These are phyloP conservation scores for Lucinisca nassula DNA, from an alignment of 2,888 invertebrate genomes.

Conservation along the genomic window DNA sequence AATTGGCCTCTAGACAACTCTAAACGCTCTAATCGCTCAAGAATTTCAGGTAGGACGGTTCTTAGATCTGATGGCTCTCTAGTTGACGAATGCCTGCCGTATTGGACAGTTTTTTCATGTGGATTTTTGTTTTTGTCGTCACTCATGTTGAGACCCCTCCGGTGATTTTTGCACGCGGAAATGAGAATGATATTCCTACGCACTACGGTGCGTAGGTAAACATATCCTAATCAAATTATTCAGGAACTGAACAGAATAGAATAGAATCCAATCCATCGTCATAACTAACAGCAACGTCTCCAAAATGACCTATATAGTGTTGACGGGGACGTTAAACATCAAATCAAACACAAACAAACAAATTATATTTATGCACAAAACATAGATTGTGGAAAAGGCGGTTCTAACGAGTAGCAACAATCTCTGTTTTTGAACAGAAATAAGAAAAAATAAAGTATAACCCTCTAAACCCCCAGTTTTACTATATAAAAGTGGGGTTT, in stretches of 20 bases:
- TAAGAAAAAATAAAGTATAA: too few relatives aligned
- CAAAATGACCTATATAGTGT: too few relatives aligned
- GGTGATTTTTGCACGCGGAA: background rate
- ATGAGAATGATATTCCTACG: background rate
- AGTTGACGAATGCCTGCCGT: background rate
- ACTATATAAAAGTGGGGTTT: too few relatives aligned
- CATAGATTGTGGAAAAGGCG: too few relatives aligned
- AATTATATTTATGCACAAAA: too few relatives aligned
- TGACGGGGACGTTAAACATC: too few relatives aligned
- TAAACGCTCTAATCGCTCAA: background rate
- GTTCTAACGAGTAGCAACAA: too few relatives aligned
- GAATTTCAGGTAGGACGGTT: background rate
- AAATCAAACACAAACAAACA: too few relatives aligned
- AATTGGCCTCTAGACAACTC: background rate
- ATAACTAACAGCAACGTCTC: too few relatives aligned
- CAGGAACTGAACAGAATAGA: background rate
- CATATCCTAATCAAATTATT: background rate
- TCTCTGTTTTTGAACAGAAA: too few relatives aligned
- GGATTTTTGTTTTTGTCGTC: background rate
- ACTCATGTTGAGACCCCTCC: constrained; percentile 1
- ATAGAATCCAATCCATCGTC: too few relatives aligned
- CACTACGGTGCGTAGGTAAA: background rate
- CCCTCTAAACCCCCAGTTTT: too few relatives aligned
- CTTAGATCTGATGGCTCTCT: background rate
- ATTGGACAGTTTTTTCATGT: background rate